A percentile compares a stretch with the other conserved stretches of the same genome.
These are phyloP conservation scores for Galeruca laticollis DNA, from an alignment of 2,888 invertebrate genomes.

Conservation along the genomic window DNA sequence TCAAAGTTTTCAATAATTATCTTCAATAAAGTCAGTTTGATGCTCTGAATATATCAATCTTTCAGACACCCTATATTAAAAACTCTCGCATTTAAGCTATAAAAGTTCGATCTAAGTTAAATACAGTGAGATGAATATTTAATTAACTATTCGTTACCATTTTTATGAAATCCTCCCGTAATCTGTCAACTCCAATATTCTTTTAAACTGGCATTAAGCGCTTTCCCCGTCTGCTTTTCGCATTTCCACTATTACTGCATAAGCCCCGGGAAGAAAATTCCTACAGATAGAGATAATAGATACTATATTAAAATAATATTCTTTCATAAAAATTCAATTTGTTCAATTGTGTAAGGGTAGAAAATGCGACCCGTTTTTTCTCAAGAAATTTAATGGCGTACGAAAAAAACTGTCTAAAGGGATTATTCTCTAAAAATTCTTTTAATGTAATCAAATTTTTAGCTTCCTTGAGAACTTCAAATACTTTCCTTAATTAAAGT, in stretches of 20 bases:
- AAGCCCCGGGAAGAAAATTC: neutral
- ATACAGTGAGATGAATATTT: neutral
- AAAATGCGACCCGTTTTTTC: conserved; percentile 35
- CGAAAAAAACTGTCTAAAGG: neutral
- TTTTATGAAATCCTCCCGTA: neutral
- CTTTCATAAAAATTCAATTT: conserved; percentile 13
- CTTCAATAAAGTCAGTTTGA: too few species aligned
- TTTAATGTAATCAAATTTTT: neutral
- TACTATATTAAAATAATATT: conserved; percentile 7
- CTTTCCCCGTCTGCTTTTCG: neutral
- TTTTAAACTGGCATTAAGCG: conserved; percentile 6
- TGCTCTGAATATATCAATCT: neutral
- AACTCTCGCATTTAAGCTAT: neutral
- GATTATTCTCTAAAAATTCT: neutral
- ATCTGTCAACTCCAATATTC: conserved; percentile 10
- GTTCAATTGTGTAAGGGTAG: conserved; percentile 23
- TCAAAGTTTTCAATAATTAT: too few species aligned
- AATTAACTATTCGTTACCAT: neutral
- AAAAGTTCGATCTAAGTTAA: neutral
- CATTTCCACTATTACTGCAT: neutral
- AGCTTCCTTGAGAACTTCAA: neutral
- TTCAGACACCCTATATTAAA: neutral
- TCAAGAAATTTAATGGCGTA: neutral
- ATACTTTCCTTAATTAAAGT: too few species aligned
- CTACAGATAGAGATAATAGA: neutral